Evolutionary conservation across 1,140 invertebrate genomes (phyloP).

Genomic region (Gyrodactylus salaris): DNA sequence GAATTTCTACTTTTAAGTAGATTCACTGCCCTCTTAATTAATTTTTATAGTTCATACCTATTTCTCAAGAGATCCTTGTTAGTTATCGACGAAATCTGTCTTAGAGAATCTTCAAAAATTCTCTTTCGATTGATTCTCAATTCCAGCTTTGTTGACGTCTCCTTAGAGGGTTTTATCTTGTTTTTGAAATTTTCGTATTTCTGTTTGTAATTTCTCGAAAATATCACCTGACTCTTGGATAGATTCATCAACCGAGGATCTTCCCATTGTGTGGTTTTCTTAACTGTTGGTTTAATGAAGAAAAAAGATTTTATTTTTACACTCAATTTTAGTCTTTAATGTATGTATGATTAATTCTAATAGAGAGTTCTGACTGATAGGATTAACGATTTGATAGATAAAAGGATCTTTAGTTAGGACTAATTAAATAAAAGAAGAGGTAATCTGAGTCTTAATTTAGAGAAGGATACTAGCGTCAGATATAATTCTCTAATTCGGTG

Average conservation of each 20-base stretch:
- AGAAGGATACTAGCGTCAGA: too few relatives aligned
- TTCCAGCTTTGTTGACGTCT: slow-evolving; percentile 20
- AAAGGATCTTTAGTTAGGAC: too few relatives aligned
- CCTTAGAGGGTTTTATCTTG: slow-evolving; percentile 51
- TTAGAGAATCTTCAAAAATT: slow-evolving; percentile 63
- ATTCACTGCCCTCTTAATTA: too few relatives aligned
- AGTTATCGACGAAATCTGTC: slow-evolving; percentile 15
- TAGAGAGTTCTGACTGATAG: too few relatives aligned
- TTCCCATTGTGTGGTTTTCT: slow-evolving; percentile 84
- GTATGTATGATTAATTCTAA: too few relatives aligned
- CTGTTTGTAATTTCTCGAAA: slow-evolving; percentile 83
- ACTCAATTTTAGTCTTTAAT: too few relatives aligned
- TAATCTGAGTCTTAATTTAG: too few relatives aligned
- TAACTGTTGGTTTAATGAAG: slow-evolving; percentile 28
- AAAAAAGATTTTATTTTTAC: neutral
- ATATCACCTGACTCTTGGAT: slow-evolving; percentile 37
- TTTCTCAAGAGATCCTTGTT: slow-evolving; percentile 39
- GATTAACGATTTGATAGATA: too few relatives aligned
- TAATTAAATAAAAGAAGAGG: too few relatives aligned
- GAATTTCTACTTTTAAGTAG: too few relatives aligned
- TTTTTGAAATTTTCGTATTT: slow-evolving; percentile 92
- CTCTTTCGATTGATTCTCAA: slow-evolving; percentile 49
- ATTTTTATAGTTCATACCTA: slow-evolving; percentile 23
- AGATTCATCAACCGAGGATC: slow-evolving; percentile 36
- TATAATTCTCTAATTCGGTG: too few relatives aligned